phyloP scores from a whole-genome alignment of 2,113 vertebrate species.

The Rostratula benghalensis region DNA sequence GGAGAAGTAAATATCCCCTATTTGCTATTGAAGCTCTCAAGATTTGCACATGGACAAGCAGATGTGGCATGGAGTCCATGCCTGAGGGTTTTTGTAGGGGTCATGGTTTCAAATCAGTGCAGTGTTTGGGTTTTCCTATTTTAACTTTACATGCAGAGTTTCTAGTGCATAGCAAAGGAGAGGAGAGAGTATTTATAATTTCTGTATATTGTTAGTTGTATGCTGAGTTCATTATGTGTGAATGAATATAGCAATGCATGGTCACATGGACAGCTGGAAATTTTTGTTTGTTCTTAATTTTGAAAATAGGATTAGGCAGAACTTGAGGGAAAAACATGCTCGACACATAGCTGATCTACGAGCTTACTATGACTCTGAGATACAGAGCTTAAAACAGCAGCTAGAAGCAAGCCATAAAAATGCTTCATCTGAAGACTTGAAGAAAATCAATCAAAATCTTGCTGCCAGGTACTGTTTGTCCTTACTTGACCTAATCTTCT shows the following conservation, averaged over 20 bases:
- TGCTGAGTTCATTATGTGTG: neutral
- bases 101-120: neutral
- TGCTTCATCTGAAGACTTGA: conserved; percentile 76
- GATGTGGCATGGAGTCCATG: neutral
- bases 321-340: conserved; percentile 90
- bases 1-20: neutral
- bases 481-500: neutral
- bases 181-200: neutral
- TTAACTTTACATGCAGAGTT: neutral
- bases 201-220: neutral
- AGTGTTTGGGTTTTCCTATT: neutral
- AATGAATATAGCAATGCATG: neutral
- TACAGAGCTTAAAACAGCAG: conserved; percentile 84
- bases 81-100: neutral
- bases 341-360: conserved; percentile 91
- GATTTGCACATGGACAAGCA: neutral
- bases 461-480: conserved; percentile 78
- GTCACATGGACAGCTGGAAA: neutral
- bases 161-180: neutral
- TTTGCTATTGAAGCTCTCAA: neutral
- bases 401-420: conserved; percentile 79
- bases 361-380: conserved; percentile 93
- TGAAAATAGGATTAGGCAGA: conserved; percentile 85
- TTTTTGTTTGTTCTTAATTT: neutral
- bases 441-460: conserved; percentile 84